A percentile compares a stretch with the other conserved stretches of the same genome.
These are phyloP conservation scores for Cardiocondyla obscurior DNA, from an alignment of 1,140 invertebrate species.

Conservation along the genomic window DNA sequence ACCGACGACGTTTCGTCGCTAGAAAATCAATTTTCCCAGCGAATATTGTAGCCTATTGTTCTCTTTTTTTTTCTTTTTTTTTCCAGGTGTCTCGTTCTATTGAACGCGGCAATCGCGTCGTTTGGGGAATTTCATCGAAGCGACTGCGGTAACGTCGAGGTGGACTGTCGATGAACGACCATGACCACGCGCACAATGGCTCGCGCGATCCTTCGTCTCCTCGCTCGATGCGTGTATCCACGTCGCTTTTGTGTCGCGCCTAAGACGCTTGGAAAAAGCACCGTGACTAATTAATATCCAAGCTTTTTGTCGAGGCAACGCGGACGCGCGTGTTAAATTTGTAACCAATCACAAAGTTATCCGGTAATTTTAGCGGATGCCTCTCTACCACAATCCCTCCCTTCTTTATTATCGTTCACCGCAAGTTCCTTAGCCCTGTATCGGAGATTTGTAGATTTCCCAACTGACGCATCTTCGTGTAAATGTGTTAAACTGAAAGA, in stretches of 20 bases:
- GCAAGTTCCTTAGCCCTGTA: not conserved
- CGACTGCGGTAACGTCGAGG: slow-evolving; percentile 21
- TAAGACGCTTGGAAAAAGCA: slow-evolving; percentile 58
- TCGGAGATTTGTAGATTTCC: not conserved
- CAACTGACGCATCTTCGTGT: not conserved
- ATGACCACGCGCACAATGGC: slow-evolving; percentile 62
- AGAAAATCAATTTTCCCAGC: slow-evolving; percentile 68
- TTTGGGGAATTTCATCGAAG: slow-evolving; percentile 63
- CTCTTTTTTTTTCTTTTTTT: too few species aligned
- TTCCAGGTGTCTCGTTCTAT: slow-evolving; percentile 37
- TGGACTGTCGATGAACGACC: slow-evolving; percentile 52
- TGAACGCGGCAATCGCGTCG: slow-evolving; percentile 58
- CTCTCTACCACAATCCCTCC: not conserved
- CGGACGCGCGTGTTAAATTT: slow-evolving; percentile 26
- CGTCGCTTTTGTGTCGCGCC: slow-evolving; percentile 60
- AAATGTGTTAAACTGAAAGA: too few species aligned
- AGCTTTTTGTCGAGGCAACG: slow-evolving; percentile 24
- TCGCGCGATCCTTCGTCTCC: slow-evolving; percentile 41
- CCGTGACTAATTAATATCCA: slow-evolving; percentile 63
- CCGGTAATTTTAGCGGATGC: slow-evolving; percentile 6
- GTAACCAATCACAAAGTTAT: slow-evolving; percentile 21
- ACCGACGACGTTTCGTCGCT: slow-evolving; percentile 36
- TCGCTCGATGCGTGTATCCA: slow-evolving; percentile 40
- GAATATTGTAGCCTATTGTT: slow-evolving; percentile 63
- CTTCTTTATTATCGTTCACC: not conserved